phyloP scores from a whole-genome alignment of 2,888 invertebrate genomes.

The Branchellion lobata region DNA sequence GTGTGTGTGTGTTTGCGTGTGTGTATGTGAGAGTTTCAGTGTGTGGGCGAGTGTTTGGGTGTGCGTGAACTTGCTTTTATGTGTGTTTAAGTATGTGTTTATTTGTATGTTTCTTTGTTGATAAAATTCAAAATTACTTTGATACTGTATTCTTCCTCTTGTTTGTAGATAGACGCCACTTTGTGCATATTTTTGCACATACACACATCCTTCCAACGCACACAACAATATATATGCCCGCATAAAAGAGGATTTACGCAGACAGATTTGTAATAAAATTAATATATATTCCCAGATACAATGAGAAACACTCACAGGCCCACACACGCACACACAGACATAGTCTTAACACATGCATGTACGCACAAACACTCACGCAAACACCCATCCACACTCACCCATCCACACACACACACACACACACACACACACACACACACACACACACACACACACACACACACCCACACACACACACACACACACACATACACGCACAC shows the following conservation, averaged over 20 bases:
- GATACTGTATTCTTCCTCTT: neutral
- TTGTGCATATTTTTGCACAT: neutral
- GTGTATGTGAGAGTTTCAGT: no score
- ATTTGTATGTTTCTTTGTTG: neutral
- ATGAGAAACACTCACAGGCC: no score
- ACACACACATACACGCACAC: no score
- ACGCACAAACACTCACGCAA: neutral
- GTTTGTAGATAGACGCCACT: neutral
- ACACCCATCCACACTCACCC: neutral
- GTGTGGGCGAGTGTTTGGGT: neutral
- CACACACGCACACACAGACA: no score
- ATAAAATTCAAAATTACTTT: neutral
- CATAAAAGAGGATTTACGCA: no score
- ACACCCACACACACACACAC: no score
- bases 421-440: neutral
- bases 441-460: neutral
- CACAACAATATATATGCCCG: no score
- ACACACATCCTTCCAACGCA: neutral
- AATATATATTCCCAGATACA: no score
- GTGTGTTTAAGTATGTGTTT: neutral
- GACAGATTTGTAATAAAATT: no score
- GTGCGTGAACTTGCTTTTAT: neutral
- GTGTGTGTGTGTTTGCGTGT: neutral
- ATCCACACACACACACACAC: neutral
- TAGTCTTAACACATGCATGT: neutral